These are phyloP conservation scores for Apotomis betuletana DNA, from an alignment of 2,888 invertebrate genomes.

Conservation along the genomic window DNA sequence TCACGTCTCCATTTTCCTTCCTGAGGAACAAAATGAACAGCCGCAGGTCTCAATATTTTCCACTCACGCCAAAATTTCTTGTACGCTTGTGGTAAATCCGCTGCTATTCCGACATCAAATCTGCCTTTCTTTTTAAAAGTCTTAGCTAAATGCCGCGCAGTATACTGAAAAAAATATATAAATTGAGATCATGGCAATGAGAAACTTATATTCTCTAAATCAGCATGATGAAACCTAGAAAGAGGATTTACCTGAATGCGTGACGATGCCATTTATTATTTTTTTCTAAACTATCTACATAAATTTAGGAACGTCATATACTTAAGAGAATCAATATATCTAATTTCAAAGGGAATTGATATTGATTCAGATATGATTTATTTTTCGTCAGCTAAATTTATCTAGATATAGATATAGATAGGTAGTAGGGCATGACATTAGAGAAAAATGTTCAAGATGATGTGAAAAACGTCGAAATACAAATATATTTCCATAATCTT, in stretches of 20 bases:
- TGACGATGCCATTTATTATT: slow-evolving; percentile 74
- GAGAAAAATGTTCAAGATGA: neutral
- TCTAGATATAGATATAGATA: neutral
- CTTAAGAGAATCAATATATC: slow-evolving; percentile 20
- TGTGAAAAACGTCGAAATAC: slow-evolving; percentile 16
- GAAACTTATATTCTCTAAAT: slow-evolving; percentile 32
- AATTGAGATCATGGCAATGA: slow-evolving; percentile 54
- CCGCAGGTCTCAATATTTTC: slow-evolving; percentile 86
- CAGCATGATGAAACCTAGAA: slow-evolving; percentile 54
- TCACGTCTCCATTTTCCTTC: slow-evolving; percentile 89
- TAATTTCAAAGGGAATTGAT: slow-evolving; percentile 28
- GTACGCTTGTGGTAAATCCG: slow-evolving; percentile 90
- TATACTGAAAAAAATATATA: slow-evolving; percentile 63
- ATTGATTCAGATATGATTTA: slow-evolving; percentile 26
- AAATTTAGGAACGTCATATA: slow-evolving; percentile 43
- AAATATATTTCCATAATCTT: neutral
- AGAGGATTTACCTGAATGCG: slow-evolving; percentile 46
- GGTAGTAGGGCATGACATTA: slow-evolving; percentile 9
- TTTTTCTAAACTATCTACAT: slow-evolving; percentile 51
- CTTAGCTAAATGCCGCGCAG: slow-evolving; percentile 76
- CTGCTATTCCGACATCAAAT: slow-evolving; percentile 87
- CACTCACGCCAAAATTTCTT: slow-evolving; percentile 94
- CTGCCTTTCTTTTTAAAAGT: slow-evolving; percentile 78
- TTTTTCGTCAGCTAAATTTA: neutral
- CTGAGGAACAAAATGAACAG: slow-evolving; percentile 88